These are phyloP conservation scores for Pocillopora meandrina DNA, from an alignment of 92 coral and sea anemone genomes.

Conservation along the genomic window DNA sequence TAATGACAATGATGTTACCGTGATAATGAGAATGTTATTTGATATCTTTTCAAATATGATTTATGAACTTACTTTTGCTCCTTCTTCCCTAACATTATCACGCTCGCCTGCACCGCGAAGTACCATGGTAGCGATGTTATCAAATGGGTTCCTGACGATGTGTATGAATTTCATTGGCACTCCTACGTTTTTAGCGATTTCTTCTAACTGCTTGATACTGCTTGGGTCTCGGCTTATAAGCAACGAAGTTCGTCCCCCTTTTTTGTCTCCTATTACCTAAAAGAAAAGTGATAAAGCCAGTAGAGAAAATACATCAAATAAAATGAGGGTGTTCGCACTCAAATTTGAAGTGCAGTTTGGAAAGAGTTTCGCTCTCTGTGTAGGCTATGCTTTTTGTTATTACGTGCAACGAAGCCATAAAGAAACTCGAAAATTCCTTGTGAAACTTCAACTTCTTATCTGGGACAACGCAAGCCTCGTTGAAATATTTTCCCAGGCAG, in stretches of 20 bases:
- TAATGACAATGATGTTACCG: too few relatives aligned
- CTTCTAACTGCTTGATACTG: background rate
- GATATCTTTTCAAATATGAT: too few relatives aligned
- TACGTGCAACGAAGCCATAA: too few relatives aligned
- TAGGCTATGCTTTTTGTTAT: too few relatives aligned
- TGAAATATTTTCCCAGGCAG: too few relatives aligned
- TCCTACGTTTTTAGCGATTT: constrained; percentile 10
- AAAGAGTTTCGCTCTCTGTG: too few relatives aligned
- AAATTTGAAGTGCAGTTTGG: background rate
- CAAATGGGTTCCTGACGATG: constrained; percentile 50
- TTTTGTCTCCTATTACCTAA: constrained; percentile 73
- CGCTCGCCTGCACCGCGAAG: constrained; percentile 2
- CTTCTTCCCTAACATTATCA: background rate
- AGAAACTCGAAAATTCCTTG: too few relatives aligned
- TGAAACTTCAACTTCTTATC: too few relatives aligned
- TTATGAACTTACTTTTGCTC: background rate
- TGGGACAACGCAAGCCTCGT: too few relatives aligned
- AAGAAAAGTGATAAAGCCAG: background rate
- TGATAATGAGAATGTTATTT: too few relatives aligned
- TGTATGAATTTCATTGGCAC: constrained; percentile 51
- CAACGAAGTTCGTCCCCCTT: constrained; percentile 40
- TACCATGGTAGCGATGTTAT: constrained; percentile 35
- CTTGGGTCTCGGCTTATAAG: background rate
- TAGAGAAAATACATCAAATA: too few relatives aligned
- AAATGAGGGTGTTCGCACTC: too few relatives aligned